These are phyloP conservation scores for Mus musculus DNA, from an alignment of 2,113 vertebrate species.

Conservation along the genomic window GRCm39 chr9:91948001-91948500, in stretches of 20 bases:
- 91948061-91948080: not conserved
- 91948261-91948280: no score
- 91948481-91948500: not conserved
- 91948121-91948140: not conserved
- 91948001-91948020: not conserved
- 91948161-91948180: not conserved
- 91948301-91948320: no score
- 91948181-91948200: not conserved
- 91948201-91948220: not conserved
- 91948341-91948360: not conserved
- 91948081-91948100: not conserved
- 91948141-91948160: not conserved
- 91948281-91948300: not conserved
- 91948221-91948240: not conserved
- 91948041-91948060: not conserved
- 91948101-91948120: not conserved
- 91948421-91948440: not conserved
- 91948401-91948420: not conserved
- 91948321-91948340: no score
- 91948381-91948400: not conserved
- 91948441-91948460: not conserved
- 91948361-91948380: not conserved
- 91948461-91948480: no score
- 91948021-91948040: not conserved
- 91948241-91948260: not conserved